phyloP scores from a whole-genome alignment of 2,888 invertebrate genomes.

The Rhorus exstirpatorius region DNA sequence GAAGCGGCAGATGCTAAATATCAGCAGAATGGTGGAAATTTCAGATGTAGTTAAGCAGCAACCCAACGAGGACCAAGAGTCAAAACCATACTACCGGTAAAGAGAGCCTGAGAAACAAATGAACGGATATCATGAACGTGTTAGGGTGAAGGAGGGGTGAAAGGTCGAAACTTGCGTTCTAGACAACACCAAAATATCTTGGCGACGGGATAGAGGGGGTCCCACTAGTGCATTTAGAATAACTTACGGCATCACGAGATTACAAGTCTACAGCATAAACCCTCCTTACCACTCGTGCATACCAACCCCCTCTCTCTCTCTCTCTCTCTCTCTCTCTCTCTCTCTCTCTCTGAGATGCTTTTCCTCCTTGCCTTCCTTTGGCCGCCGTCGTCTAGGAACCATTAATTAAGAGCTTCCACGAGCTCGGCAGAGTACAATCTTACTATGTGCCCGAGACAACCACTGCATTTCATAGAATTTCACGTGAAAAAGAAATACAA shows the following conservation, averaged over 20 bases:
- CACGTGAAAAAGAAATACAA: constrained; percentile 19
- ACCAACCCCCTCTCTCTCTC: constrained; percentile 63
- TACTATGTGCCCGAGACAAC: constrained; percentile 73
- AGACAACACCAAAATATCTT: constrained; percentile 82
- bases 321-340: constrained; percentile 41
- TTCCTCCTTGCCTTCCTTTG: constrained; percentile 60
- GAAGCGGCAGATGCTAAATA: constrained; percentile 54
- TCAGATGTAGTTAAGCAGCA: constrained; percentile 71
- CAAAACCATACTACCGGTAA: constrained; percentile 26
- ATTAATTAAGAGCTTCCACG: constrained; percentile 85
- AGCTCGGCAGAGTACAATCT: constrained; percentile 81
- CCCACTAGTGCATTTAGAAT: constrained; percentile 85
- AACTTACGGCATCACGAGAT: constrained; percentile 85
- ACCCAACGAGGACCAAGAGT: constrained; percentile 39
- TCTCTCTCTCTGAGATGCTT: constrained; percentile 63
- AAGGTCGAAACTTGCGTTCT: constrained; percentile 81
- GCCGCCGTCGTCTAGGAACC: constrained; percentile 72
- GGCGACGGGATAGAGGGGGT: constrained; percentile 70
- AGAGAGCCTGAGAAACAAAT: constrained; percentile 49
- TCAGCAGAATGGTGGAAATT: constrained; percentile 54
- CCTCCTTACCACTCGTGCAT: constrained; percentile 78
- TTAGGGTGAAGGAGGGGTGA: constrained; percentile 50
- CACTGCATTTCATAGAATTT: constrained; percentile 55
- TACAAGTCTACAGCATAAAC: constrained; percentile 85
- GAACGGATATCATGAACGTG: constrained; percentile 15